Evolutionary conservation across 2,113 vertebrate species (phyloP), one percentile per base, ranked within the genome.

Genomic region (Megaceryle maxima): DNA sequence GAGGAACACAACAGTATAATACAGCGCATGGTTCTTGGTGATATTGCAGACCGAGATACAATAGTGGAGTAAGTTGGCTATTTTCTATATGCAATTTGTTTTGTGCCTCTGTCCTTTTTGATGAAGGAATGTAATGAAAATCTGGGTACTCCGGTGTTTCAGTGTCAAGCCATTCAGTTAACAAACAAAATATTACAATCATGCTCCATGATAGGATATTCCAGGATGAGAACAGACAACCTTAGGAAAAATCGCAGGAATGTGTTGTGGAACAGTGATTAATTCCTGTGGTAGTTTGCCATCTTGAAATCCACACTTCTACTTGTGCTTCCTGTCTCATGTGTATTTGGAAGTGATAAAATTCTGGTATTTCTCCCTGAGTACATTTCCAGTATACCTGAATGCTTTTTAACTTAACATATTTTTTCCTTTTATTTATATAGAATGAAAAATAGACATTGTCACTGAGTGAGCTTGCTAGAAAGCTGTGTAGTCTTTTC

Each of bases 1-100:
- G 99, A 99, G 94, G 99, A 99, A 66, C 99, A 99, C 98, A 99
- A 99, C 97, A 98, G 99, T 88, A 99, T 99, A 95, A 99, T 99
- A 72, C 99, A 99, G 96, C 99, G 99, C 89, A 99, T 99, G 99
- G 99, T 99, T 83, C 98, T 99, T 0, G 99, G 99, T 20, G 99
- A 99, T 95, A 99, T 99, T 1, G 99, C 99, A 0, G 99, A 99
- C 76, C 94, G 99, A 9, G 99, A 99, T 10, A 98, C 99, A 88
- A 99, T 99, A 7, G 98, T 99, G 0, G 99, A 99, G 99, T 99
- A 98, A 96, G 99, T 97, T 10, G 20, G 29, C 62, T 3, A 0
- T 14, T 62, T 70, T 29, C 25, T 26, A 0, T 8, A 2, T 15
- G 11, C 11, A 25, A 13, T 39, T 60, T 18, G 43, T n/a, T 83